Evolutionary conservation across 2,797 vertebrate species (phyloP).

Genomic region (Lepus oiostolus): DNA sequence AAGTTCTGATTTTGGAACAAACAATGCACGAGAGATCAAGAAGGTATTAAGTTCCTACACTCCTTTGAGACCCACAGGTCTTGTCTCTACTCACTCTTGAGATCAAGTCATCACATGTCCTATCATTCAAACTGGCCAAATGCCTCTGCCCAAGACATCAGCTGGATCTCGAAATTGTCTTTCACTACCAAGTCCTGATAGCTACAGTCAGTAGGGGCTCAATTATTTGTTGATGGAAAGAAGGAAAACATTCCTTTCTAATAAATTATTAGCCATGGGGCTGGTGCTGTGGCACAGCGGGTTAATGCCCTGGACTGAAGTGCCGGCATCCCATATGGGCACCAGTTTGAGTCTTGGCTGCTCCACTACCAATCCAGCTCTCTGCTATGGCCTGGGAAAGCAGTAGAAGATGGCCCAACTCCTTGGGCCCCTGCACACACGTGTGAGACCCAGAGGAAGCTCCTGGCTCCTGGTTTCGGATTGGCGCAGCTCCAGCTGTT

Average conservation of each 20-base stretch:
- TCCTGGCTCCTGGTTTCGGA: too few relatives aligned
- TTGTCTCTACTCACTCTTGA: background rate
- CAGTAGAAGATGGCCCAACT: too few relatives aligned
- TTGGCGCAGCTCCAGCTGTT: too few relatives aligned
- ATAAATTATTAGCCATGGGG: background rate
- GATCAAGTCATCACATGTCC: too few relatives aligned
- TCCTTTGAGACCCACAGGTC: background rate
- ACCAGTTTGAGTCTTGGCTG: too few relatives aligned
- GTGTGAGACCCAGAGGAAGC: too few relatives aligned
- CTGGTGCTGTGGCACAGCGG: too few relatives aligned
- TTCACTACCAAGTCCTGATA: background rate
- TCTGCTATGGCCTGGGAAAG: too few relatives aligned
- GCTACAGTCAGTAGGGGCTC: background rate
- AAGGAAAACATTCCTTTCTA: slow-evolving; percentile 19
- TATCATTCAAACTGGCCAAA: background rate
- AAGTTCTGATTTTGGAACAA: background rate
- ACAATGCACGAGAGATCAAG: accelerated
- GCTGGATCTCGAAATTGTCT: background rate
- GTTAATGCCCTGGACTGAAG: too few relatives aligned
- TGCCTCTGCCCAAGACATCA: background rate
- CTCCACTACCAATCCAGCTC: too few relatives aligned
- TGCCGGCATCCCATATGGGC: too few relatives aligned
- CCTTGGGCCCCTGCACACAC: too few relatives aligned
- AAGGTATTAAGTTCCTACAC: background rate
- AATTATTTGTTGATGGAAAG: background rate